Percentiles rank a stretch among this genome's conserved stretches.
phyloP scores from a whole-genome alignment of 2,113 vertebrate species.

The Cisticola juncidis region DNA sequence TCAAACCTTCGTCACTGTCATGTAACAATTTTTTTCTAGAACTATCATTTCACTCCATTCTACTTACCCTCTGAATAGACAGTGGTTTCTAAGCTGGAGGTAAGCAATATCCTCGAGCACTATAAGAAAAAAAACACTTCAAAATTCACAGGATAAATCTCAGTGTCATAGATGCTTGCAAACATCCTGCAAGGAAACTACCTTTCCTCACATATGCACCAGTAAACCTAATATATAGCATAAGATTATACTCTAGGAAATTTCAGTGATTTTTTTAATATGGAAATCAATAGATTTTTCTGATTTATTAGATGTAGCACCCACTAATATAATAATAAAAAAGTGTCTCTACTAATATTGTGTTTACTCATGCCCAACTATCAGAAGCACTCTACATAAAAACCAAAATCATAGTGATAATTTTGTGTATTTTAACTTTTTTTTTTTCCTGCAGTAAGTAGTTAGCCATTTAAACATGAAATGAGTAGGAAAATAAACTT shows the following conservation, averaged over 20 bases:
- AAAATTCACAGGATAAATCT: neutral
- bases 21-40: neutral
- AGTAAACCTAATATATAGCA: neutral
- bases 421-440: neutral
- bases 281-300: neutral
- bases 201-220: neutral
- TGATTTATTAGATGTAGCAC: neutral
- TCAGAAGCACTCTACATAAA: neutral
- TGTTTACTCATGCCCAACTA: rapidly evolving
- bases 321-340: neutral
- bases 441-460: neutral
- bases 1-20: neutral
- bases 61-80: neutral
- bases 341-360: neutral
- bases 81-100: neutral
- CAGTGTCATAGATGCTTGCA: neutral
- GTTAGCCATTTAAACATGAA: neutral
- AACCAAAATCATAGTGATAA: neutral
- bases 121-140: neutral
- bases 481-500: neutral
- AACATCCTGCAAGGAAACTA: neutral
- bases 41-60: neutral
- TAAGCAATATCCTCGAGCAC: neutral
- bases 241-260: neutral
- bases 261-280: neutral